Base-by-base conservation (phyloP, 2,888 invertebrate species). In the Caenorhabditis wallacei region DNA sequence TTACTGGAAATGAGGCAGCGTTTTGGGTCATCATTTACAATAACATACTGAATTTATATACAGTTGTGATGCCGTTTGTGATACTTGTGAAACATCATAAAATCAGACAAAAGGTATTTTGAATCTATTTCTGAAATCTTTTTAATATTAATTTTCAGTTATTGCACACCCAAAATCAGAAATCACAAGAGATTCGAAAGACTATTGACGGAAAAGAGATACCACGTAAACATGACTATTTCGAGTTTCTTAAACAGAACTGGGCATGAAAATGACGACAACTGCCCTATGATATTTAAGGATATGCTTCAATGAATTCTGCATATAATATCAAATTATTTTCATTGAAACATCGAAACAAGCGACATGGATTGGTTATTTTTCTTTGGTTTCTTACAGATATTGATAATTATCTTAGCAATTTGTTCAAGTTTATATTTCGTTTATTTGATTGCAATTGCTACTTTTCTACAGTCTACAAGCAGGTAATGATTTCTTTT, bases 151-250 rank as follows among this genome's bases (percentile, higher is more conserved):
- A 20, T 59, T 16, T 48, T 66, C 59, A 75, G 75, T 22, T 76
- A n/a, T 53, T 66, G 30, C 74, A 56, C 46, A 40, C 61, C 7
- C 30, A 53, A 22, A 22, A 30, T 11, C 64, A 22, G 7, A 20
- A 20, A 20, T 20, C n/a, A 24, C 18, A n/a, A 22, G 64, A 66
- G 18, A 53, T 24, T 10, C 8, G 64, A 20, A 54, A 30, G 20
- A 75, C 75, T 5, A 66, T 75, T 2, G 75, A 75, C 26, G 75
- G 75, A 13, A 66, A 51, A 22, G 66, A 35, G 30, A 75, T 78
- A 37, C 69, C 78, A n/a, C n/a, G 61, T 37, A 53, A 61, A 46
- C 69, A 78, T 18, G 78, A 78, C 37, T 69, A 78, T 56, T 69
- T 78, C 43, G 69, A 78, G 56, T 46, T 54, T 16, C 30, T 78